Base-by-base conservation (phyloP, 2,797 vertebrate species). In the Anas acuta region DNA sequence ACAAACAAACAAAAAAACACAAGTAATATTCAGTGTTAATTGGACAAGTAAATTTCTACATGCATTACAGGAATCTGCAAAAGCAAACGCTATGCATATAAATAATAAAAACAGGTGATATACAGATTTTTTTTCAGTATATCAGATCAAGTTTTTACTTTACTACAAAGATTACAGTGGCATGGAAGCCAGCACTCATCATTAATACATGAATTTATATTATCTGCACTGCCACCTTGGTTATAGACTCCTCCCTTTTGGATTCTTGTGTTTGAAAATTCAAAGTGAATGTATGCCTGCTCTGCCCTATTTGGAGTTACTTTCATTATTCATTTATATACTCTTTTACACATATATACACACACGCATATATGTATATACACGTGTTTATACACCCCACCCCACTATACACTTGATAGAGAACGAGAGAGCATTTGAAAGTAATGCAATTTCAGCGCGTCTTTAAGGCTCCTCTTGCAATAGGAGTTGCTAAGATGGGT, bases 21-120 rank as follows among this genome's bases (percentile, higher is more conserved):
- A 91, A 86, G 39, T 13, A 61, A 58, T n/a, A 64, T 45, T 85
- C 72, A 71, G 16, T 23, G 9, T 58, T 77, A 92, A 85, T 43
- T 80, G 65, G 82, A 89, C 53, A 56, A 65, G 13, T 73, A 92
- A 93, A 87, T 84, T 49, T 87, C 76, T 43, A 35, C 25, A 39
- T 26, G 26, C 12, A 71, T 87, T 89, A 75, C 16, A 84, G 18
- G 12, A 93, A 79, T 65, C 25, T 49, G 30, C 64, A 91, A 91
- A 91, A 76, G 37, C 35, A 87, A 94, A 80, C 30, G 7, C 7
- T 49, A 28, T 22, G 25, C 37, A 61, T 71, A 67, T 49, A 71
- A 88, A 76, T 65, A 81, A 64, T 30, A 73, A 91, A 94, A 41
- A 2, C 26, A 79, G 16, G 9, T 49, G 58, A 84, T 19, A 60